Conservation (phyloP, 2,113 vertebrate species). For the Sclerurus mexicanus region DNA sequence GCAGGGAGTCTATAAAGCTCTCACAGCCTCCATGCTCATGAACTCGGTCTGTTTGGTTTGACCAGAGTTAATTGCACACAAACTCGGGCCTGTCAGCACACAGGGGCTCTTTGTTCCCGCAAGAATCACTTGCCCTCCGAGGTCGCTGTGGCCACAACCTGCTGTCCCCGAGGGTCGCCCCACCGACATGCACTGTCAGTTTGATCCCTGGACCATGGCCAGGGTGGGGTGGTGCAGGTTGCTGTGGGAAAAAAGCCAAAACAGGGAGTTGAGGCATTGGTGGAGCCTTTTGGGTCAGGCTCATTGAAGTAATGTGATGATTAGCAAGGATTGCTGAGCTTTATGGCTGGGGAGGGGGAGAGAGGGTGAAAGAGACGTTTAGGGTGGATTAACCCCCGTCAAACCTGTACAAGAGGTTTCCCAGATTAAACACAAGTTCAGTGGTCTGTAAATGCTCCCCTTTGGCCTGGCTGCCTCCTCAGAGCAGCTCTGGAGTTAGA, state of each 20-base stretch:
- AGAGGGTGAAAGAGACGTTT: conserved; percentile 3
- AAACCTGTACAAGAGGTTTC: conserved; percentile 28
- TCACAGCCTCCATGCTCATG: not conserved
- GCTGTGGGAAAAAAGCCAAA: not conserved
- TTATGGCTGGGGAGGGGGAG: not conserved
- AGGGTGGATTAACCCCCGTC: conserved; percentile 36
- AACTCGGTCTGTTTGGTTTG: conserved; percentile 42
- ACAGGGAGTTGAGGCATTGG: not conserved
- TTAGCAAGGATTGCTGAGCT: conserved; percentile 14
- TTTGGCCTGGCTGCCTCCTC: not conserved
- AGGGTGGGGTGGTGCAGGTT: not conserved
- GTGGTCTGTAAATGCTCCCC: not conserved
- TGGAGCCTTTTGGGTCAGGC: not conserved
- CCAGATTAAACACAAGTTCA: conserved; percentile 24
- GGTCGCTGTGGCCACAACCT: not conserved
- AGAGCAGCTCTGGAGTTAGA: not conserved
- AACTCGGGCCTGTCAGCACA: not conserved
- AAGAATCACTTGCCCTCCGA: conserved; percentile 48
- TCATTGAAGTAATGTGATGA: not conserved
- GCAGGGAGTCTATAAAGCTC: not conserved
- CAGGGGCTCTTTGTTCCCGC: conserved; percentile 37
- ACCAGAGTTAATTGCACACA: conserved; percentile 58
- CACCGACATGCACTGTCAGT: not conserved
- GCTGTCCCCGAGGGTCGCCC: not conserved
- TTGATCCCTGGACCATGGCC: not conserved